A percentile compares a stretch with the other conserved stretches of the same genome.
Evolutionary conservation across 2,888 invertebrate genomes (phyloP).

Genomic region (Phaonia tiefii): DNA sequence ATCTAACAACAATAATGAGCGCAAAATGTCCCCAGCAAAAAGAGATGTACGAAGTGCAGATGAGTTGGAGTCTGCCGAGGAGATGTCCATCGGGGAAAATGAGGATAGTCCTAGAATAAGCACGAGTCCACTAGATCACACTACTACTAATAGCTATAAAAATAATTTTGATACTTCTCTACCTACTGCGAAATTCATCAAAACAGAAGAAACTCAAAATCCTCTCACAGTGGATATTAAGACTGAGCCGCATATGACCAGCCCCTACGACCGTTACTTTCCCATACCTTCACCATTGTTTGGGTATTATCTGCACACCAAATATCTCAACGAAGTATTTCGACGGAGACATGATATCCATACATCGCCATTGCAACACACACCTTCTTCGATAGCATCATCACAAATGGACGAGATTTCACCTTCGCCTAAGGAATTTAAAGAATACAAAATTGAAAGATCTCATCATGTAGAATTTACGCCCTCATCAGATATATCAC

Average conservation of each 20-base stretch:
- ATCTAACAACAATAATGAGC: constrained; percentile 70
- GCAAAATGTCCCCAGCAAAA: constrained; percentile 48
- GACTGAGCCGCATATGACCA: constrained; percentile 78
- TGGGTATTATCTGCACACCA: constrained; percentile 84
- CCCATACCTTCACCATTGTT: constrained; percentile 81
- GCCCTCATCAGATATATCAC: constrained; percentile 50
- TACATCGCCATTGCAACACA: constrained; percentile 77
- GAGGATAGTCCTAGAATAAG: constrained; percentile 78
- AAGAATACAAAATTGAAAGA: constrained; percentile 58
- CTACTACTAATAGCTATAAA: constrained; percentile 49
- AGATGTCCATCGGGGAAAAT: constrained; percentile 69
- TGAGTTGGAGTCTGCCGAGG: constrained; percentile 73
- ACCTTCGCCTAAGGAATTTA: constrained; percentile 68
- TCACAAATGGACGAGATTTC: constrained; percentile 75
- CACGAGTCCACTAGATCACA: constrained; percentile 74
- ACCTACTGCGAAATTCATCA: constrained; percentile 63
- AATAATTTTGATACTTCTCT: constrained; percentile 47
- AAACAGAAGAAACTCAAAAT: constrained; percentile 70
- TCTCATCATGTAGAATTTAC: constrained; percentile 58
- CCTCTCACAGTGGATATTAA: constrained; percentile 79
- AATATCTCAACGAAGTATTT: constrained; percentile 84
- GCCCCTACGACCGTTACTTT: constrained; percentile 80
- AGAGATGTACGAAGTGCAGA: constrained; percentile 74
- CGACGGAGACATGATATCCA: constrained; percentile 85
- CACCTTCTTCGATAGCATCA: constrained; percentile 78